Base-by-base conservation (phyloP, 1,140 invertebrate genomes). In the Olivierus martensii region DNA sequence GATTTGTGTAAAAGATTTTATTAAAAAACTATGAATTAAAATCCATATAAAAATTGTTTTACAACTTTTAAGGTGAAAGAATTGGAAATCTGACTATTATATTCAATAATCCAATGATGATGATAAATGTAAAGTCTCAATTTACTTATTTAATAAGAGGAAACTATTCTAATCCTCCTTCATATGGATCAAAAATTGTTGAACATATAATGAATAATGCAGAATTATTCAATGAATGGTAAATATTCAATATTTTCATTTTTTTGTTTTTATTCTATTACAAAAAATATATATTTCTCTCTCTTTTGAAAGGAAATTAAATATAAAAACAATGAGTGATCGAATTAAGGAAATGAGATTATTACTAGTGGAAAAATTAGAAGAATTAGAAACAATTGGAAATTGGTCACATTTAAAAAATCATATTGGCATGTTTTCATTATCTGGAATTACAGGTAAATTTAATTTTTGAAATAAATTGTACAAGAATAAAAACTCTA, bases 381-480 rank as follows among this genome's bases (percentile, higher is more conserved):
- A 77, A 62, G 66, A 70, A n/a, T 65, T 94, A 39, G 78, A 77
- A 45, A 93, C 91, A 0, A 89, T 92, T 15, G 92, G 92, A 54
- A 81, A 69, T 55, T 98, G 94, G 94, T 81, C 89, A 59, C 93
- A 98, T 68, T 91, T 99, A 60, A 84, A 84, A 2, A 73, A 80
- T 43, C 93, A 97, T 73, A 96, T 92, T 68, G 94, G 94, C 59
- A 93, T 98, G 86, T 98, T 98, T 72, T 94, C 87, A 1, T 98
- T 90, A 69, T 97, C 92, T 35, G 94, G 94, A 22, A 75, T 98
- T 4, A 83, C 69, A 79, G 53, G 53, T 50, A 48, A 37, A 7
- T 1, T n/a, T n/a, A n/a, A n/a, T n/a, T n/a, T n/a, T n/a, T n/a
- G n/a, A n/a, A n/a, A n/a, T n/a, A n/a, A n/a, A n/a, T n/a, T n/a